Percentiles rank a stretch among this genome's conserved stretches.
These are phyloP conservation scores for Oreohelix idahoensis DNA, from an alignment of 1,140 invertebrate genomes.

Conservation along the genomic window DNA sequence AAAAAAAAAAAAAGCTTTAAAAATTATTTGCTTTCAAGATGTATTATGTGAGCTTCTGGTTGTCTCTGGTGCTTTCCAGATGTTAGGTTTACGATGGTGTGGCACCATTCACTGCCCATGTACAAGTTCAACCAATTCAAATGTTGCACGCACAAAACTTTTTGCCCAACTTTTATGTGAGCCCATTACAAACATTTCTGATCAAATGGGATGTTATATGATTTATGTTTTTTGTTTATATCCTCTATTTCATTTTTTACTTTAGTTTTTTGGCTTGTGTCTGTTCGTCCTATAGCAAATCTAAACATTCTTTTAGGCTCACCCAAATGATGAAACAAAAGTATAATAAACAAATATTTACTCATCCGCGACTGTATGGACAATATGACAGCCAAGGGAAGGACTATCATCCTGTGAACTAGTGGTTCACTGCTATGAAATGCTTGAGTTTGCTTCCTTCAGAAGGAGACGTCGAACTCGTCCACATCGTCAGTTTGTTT, in stretches of 20 bases:
- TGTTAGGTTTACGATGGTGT: slow-evolving; percentile 1
- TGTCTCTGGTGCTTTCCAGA: background rate
- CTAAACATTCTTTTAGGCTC: background rate
- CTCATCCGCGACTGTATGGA: background rate
- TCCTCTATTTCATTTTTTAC: background rate
- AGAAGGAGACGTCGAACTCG: background rate
- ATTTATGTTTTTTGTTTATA: background rate
- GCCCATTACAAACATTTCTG: background rate
- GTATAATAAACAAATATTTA: background rate
- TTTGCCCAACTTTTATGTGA: background rate
- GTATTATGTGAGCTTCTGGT: background rate
- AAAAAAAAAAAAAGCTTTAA: background rate
- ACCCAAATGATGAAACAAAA: background rate
- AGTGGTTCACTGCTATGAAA: background rate
- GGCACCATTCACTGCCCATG: background rate
- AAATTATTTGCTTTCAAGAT: background rate
- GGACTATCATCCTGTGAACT: background rate
- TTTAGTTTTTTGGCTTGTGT: background rate
- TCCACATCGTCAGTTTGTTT: slow-evolving; percentile 19
- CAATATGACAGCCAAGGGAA: background rate
- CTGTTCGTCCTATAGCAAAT: background rate
- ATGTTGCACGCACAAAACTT: background rate
- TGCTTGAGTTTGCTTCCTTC: background rate
- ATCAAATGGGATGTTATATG: background rate
- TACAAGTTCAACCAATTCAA: background rate